Evolutionary conservation across 2,113 vertebrate species (phyloP).

Genomic region (Sturnus vulgaris): DNA sequence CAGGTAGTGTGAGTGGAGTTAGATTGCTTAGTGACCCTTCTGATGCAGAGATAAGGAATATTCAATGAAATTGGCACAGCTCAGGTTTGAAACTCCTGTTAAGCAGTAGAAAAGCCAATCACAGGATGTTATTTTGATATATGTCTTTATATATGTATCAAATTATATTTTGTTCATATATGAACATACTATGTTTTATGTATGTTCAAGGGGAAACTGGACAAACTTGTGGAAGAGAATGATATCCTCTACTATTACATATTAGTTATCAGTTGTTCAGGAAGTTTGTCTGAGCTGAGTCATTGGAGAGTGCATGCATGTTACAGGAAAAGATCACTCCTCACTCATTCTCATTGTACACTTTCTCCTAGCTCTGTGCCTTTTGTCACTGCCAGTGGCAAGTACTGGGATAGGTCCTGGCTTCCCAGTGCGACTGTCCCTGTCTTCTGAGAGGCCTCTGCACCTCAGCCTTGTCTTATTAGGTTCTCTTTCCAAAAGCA

Average conservation of each 20-base stretch:
- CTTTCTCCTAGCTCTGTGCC: neutral
- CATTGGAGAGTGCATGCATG: neutral
- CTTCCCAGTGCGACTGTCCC: neutral
- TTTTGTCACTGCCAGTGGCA: neutral
- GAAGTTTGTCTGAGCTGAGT: neutral
- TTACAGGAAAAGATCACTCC: rapidly evolving
- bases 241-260: neutral
- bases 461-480: neutral
- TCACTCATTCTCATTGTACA: rapidly evolving
- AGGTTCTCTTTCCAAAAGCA: neutral
- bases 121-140: neutral
- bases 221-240: neutral
- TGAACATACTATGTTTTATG: neutral
- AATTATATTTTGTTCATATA: neutral
- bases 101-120: neutral
- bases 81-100: neutral
- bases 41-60: neutral
- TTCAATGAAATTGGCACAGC: neutral
- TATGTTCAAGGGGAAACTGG: neutral
- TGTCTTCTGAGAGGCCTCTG: neutral
- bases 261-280: neutral
- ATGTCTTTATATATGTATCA: neutral
- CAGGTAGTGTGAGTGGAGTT: neutral
- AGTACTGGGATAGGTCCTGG: neutral
- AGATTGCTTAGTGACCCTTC: neutral